A percentile compares a stretch with the other conserved stretches of the same genome.
phyloP scores from a whole-genome alignment of 2,888 invertebrate species.

The Strigamia crassipes region DNA sequence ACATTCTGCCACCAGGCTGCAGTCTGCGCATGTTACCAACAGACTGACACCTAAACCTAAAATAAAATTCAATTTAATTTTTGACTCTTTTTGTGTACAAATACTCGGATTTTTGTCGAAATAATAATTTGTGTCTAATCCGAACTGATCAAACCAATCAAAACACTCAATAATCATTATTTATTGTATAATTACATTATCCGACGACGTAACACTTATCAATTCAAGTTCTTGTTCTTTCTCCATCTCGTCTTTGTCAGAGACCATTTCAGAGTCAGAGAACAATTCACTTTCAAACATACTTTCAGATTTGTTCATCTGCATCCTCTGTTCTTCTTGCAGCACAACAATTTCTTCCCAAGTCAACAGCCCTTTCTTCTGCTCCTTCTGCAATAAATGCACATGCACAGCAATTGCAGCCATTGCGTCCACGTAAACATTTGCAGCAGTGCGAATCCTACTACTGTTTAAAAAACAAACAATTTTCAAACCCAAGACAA shows the following conservation, averaged over 20 bases:
- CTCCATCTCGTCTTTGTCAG: background rate
- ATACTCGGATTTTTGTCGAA: background rate
- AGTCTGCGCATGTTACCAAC: no score
- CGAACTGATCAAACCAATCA: no score
- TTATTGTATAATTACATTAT: background rate
- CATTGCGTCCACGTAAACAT: conserved; percentile 25
- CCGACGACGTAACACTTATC: background rate
- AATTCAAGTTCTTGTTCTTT: background rate
- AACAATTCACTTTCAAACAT: background rate
- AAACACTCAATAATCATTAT: background rate
- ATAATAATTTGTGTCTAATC: no score
- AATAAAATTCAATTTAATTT: no score
- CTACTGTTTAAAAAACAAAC: background rate
- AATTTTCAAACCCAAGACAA: no score
- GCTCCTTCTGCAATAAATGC: background rate
- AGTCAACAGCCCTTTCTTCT: background rate
- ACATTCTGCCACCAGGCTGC: background rate
- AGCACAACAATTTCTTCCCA: background rate
- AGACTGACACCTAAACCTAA: no score
- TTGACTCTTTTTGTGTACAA: background rate
- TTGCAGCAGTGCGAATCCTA: conserved; percentile 6
- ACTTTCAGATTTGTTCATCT: background rate
- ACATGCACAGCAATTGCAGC: background rate
- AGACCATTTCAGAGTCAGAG: background rate
- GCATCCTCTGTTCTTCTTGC: background rate